Evolutionary conservation across 1,140 invertebrate genomes (phyloP), one percentile per base, ranked within the genome.

Genomic region (Panulirus ornatus): DNA sequence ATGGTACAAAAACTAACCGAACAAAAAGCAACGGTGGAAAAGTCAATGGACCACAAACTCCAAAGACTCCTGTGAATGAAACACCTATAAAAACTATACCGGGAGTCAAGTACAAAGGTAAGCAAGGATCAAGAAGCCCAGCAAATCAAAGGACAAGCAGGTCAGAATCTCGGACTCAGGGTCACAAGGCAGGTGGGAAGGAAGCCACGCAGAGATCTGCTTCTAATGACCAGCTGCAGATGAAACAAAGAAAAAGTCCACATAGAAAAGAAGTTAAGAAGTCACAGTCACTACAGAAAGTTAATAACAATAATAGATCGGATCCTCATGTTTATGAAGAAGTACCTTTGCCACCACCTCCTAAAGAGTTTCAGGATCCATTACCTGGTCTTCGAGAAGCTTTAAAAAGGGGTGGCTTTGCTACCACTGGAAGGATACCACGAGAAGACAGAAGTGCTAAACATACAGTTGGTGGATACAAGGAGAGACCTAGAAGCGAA

Each of bases 281-380:
- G 75, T 92, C 91, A 19, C 88, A 92, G 86, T 92, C 91, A 14
- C 54, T 92, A 34, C 91, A 92, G 70, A 94, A 93, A 86, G 92
- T 92, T 1, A 91, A 92, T 51, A 85, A 91, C 51, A 63, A 30
- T 16, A 84, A 58, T 34, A 82, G 86, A 47, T 44, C 84, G 30
- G 76, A 88, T 38, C 70, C 90, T 27, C 90, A 86, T 92, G 95
- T 96, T 22, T 96, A 96, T 92, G 96, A 97, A 93, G 96, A 97
- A 93, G 95, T 97, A 8, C 95, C 95, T 36, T 93, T 97, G 36
- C 97, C 97, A 11, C 97, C 97, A 2, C 91, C 91, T 1, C 97
- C 97, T 0, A 96, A 97, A 92, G 97, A 97, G 94, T 97, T 97
- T 92, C 95, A 97, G 93, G 97, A 97, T 94, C 95, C 96, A 42